Percentiles rank a stretch among this genome's conserved stretches.
Conservation (phyloP, 2,113 vertebrate genomes). For the Ageneiosus marmoratus region DNA sequence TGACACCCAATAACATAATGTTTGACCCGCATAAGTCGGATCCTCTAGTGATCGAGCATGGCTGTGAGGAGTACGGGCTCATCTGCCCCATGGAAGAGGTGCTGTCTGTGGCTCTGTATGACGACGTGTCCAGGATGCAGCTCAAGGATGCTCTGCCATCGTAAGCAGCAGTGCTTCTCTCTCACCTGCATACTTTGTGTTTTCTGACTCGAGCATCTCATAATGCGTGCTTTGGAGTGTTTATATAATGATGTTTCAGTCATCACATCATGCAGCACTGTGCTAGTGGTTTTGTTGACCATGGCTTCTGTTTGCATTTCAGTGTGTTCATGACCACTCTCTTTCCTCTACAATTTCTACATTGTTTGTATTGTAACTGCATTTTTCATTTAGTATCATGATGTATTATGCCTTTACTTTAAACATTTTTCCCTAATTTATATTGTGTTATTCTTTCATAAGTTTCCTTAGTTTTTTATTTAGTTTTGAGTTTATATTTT, state of each 20-base stretch:
- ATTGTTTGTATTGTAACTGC: not conserved
- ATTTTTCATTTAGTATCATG: not conserved
- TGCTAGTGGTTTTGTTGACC: conserved; percentile 5
- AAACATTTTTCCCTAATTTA: not conserved
- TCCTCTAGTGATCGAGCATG: conserved; percentile 95
- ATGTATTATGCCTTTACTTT: not conserved
- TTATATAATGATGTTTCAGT: not conserved
- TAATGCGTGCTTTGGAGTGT: not conserved
- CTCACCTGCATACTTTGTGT: not conserved
- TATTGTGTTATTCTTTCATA: not conserved
- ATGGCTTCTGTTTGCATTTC: not conserved
- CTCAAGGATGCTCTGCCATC: conserved; percentile 95
- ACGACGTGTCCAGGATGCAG: conserved; percentile 96
- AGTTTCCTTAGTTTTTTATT: conserved; percentile 5
- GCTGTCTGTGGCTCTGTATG: conserved; percentile 92
- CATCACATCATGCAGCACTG: not conserved
- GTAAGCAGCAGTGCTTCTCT: conserved; percentile 76
- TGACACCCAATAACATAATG: conserved; percentile 99
- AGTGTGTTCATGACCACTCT: not conserved
- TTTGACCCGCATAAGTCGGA: conserved; percentile 98
- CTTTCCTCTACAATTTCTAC: not conserved
- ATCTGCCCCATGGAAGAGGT: conserved; percentile 98
- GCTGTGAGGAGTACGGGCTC: conserved; percentile 96
- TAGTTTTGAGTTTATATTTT: conserved; percentile 18
- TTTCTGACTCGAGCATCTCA: conserved; percentile 5